A percentile compares a stretch with the other conserved stretches of the same genome.
These are phyloP conservation scores for Leucophenga varia DNA, from an alignment of 1,140 invertebrate genomes.

Conservation along the genomic window DNA sequence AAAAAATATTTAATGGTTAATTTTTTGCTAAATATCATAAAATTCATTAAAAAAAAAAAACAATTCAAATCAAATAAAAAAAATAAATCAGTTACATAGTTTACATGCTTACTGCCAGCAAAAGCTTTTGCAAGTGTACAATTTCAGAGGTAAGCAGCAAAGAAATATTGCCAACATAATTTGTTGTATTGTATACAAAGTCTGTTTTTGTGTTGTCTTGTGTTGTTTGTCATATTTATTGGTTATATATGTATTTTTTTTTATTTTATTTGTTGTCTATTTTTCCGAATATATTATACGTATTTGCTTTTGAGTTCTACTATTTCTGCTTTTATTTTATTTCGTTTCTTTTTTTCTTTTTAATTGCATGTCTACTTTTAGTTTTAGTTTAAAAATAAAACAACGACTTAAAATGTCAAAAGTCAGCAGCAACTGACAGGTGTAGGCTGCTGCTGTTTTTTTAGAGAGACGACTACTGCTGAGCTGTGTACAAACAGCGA, in stretches of 20 bases:
- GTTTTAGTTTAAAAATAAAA: too few relatives aligned
- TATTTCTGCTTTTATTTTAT: not conserved
- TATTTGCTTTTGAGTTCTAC: too few relatives aligned
- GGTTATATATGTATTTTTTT: too few relatives aligned
- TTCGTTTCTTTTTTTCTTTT: constrained; percentile 12
- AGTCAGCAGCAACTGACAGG: constrained; percentile 18
- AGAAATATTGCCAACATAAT: too few relatives aligned
- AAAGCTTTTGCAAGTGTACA: constrained; percentile 54
- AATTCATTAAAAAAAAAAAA: constrained; percentile 15
- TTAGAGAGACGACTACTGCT: too few relatives aligned
- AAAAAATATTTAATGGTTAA: constrained; percentile 4
- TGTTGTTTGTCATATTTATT: not conserved
- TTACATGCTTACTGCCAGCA: constrained; percentile 54
- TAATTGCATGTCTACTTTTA: constrained; percentile 1
- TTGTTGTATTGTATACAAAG: too few relatives aligned
- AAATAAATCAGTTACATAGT: constrained; percentile 46
- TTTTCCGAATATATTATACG: too few relatives aligned
- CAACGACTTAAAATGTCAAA: constrained; percentile 28
- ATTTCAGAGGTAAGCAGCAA: constrained; percentile 55
- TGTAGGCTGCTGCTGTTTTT: too few relatives aligned
- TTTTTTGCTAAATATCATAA: constrained; percentile 3
- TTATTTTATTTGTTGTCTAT: constrained; percentile 10
- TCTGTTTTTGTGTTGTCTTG: constrained; percentile 15
- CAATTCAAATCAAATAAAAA: constrained; percentile 3
- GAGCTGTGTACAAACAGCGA: too few relatives aligned